phyloP scores from a whole-genome alignment of 2,113 vertebrate species.

The Cichladusa arquata region DNA sequence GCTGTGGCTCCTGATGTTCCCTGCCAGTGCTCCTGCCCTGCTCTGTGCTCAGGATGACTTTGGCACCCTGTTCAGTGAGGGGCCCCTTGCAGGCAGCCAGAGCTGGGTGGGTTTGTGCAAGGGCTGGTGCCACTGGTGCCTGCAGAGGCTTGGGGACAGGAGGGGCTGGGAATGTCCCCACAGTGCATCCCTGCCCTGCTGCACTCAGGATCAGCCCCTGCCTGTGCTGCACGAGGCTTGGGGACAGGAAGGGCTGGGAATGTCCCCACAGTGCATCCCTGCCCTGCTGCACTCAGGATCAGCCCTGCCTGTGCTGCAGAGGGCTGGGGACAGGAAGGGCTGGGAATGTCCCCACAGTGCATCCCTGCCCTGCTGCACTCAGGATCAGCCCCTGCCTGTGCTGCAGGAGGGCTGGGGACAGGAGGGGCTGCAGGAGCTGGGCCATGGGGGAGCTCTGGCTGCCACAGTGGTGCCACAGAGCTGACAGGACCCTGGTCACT shows the following conservation, averaged over 20 bases:
- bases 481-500: not conserved
- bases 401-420: too few species aligned
- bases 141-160: not conserved
- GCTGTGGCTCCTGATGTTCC: not conserved
- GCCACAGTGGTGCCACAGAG: not conserved
- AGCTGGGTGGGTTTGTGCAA: not conserved
- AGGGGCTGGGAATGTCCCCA: too few species aligned
- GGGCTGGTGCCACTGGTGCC: not conserved
- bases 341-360: too few species aligned
- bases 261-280: too few species aligned
- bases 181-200: too few species aligned
- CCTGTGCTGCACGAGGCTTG: too few species aligned
- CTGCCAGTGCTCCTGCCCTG: not conserved
- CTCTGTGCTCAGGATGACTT: not conserved
- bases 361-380: too few species aligned
- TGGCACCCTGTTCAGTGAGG: not conserved
- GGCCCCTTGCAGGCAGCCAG: not conserved
- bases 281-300: too few species aligned
- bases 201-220: too few species aligned
- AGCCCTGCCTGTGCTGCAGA: not conserved
- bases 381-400: too few species aligned
- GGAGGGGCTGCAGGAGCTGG: not conserved
- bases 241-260: not conserved
- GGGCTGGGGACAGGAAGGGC: too few species aligned
- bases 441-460: not conserved